A percentile compares a stretch with the other conserved stretches of the same genome.
Evolutionary conservation across 2,888 invertebrate genomes (phyloP).

Genomic region (Ectobius pallidus): DNA sequence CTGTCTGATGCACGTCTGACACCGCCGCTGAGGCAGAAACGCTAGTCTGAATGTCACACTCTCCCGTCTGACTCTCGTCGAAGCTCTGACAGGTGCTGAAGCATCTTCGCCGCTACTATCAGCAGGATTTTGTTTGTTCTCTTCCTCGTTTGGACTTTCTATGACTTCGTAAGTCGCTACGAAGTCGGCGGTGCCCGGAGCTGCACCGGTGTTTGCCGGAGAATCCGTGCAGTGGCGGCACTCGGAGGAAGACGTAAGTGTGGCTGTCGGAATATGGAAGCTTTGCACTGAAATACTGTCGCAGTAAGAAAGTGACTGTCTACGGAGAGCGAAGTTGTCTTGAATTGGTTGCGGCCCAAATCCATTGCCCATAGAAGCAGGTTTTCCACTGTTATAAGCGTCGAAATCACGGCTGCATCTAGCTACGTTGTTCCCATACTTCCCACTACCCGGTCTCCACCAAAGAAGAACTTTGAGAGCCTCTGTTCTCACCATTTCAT

Average conservation of each 20-base stretch:
- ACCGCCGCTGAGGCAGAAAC: constrained; percentile 46
- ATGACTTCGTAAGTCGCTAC: constrained; percentile 48
- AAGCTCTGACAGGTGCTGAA: background rate
- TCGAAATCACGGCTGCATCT: constrained; percentile 24
- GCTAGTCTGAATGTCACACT: constrained; percentile 48
- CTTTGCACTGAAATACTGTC: constrained; percentile 50
- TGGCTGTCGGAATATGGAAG: constrained; percentile 46
- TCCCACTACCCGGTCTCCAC: constrained; percentile 45
- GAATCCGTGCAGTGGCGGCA: constrained; percentile 47
- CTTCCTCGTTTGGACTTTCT: constrained; percentile 38
- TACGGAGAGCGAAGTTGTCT: constrained; percentile 38
- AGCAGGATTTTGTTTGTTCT: background rate
- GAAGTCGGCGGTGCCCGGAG: constrained; percentile 46
- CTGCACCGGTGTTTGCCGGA: constrained; percentile 39
- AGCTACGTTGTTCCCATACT: constrained; percentile 35
- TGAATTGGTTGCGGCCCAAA: constrained; percentile 30
- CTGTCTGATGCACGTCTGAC: constrained; percentile 48
- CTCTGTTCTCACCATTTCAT: constrained; percentile 53
- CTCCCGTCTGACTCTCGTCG: constrained; percentile 41
- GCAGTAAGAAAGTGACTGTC: constrained; percentile 46
- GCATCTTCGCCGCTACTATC: background rate
- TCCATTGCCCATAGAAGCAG: background rate
- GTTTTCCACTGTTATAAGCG: background rate
- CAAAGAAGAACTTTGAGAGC: constrained; percentile 49
- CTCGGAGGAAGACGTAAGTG: constrained; percentile 43